These are phyloP conservation scores for Erpornis zantholeuca DNA, from an alignment of 2,113 vertebrate species.

Conservation along the genomic window DNA sequence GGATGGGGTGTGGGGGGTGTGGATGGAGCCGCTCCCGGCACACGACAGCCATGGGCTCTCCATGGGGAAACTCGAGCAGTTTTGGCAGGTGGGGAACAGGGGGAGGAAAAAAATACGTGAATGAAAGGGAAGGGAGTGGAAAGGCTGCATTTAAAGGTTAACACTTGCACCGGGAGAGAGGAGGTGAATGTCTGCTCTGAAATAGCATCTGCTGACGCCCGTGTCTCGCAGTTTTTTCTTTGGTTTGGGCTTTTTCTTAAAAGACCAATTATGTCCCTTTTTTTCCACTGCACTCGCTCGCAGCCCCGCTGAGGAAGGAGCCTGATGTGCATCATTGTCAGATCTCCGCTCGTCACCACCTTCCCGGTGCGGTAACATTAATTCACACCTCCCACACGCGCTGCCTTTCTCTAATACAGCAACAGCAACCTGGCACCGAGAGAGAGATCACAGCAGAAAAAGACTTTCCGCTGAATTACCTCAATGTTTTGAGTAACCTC, in stretches of 20 bases:
- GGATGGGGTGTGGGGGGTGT: not conserved
- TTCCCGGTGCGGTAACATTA: not conserved
- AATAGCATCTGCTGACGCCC: not conserved
- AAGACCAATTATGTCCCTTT: not conserved
- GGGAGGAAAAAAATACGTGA: not conserved
- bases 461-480: slow-evolving; percentile 16
- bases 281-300: slow-evolving; percentile 21
- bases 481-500: not conserved
- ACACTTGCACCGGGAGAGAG: not conserved
- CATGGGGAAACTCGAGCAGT: accelerated
- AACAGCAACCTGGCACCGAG: not conserved
- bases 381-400: slow-evolving; percentile 53
- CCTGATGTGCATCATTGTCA: not conserved
- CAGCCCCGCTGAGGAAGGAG: not conserved
- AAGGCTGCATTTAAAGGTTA: not conserved
- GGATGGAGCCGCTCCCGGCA: accelerated
- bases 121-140: not conserved
- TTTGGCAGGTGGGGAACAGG: not conserved
- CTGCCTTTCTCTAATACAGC: not conserved
- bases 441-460: not conserved
- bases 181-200: not conserved
- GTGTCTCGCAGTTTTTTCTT: not conserved
- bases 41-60: accelerated
- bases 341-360: not conserved
- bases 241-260: not conserved